Conservation (phyloP, 2,113 vertebrate species). For the Pitta sordida region DNA sequence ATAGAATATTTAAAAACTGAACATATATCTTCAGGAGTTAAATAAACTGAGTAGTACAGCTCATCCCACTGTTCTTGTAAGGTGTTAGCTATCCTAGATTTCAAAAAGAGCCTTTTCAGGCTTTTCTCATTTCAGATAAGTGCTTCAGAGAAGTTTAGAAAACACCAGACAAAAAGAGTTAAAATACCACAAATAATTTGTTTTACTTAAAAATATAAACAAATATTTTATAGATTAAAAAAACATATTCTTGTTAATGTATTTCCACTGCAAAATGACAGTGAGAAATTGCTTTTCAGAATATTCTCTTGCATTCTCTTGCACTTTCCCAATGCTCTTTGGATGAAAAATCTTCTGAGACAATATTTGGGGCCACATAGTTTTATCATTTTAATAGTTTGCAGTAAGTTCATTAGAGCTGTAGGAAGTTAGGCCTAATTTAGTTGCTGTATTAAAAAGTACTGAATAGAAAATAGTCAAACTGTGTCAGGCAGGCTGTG, state of each 20-base stretch:
- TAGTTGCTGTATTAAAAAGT: constrained; percentile 72
- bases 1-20: not conserved
- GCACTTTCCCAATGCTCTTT: constrained; percentile 46
- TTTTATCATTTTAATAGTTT: constrained; percentile 72
- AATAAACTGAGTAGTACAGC: not conserved
- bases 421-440: constrained; percentile 66
- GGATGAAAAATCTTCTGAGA: constrained; percentile 46
- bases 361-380: constrained; percentile 47
- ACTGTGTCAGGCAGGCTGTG: constrained; percentile 18
- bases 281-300: constrained; percentile 43
- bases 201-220: not conserved
- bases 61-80: not conserved
- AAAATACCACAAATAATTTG: not conserved
- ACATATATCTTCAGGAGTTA: not conserved
- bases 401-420: constrained; percentile 62
- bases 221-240: not conserved
- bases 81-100: not conserved
- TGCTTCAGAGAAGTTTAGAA: not conserved
- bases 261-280: constrained; percentile 3
- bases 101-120: not conserved
- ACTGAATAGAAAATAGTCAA: constrained; percentile 67
- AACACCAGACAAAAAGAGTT: not conserved
- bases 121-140: not conserved
- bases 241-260: not conserved
- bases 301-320: constrained; percentile 41